Percentiles rank a stretch among this genome's conserved stretches.
phyloP scores from a whole-genome alignment of 1,140 invertebrate species.

The Polypedilum pembai region DNA sequence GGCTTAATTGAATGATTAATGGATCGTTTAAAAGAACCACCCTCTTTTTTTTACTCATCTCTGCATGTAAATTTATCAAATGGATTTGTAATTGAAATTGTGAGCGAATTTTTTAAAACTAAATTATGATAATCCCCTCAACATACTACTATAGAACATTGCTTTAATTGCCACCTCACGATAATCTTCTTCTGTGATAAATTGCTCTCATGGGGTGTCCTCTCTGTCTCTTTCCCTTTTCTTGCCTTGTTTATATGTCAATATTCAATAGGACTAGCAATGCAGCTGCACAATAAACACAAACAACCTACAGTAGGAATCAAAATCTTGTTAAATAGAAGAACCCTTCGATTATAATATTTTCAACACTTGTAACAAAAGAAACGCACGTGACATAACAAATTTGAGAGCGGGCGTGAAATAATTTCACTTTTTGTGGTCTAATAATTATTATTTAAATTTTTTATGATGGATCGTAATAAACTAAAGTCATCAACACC shows the following conservation, averaged over 20 bases:
- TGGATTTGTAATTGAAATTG: slow-evolving; percentile 26
- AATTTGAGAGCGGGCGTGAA: neutral
- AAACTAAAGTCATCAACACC: neutral
- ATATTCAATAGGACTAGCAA: neutral
- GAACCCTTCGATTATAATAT: neutral
- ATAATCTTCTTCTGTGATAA: slow-evolving; percentile 26
- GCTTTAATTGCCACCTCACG: slow-evolving; percentile 25
- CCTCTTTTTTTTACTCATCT: neutral
- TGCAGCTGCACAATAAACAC: slow-evolving; percentile 26
- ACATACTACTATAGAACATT: neutral
- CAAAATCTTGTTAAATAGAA: slow-evolving; percentile 23
- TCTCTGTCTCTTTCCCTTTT: neutral
- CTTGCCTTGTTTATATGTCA: slow-evolving; percentile 1
- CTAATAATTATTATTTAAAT: slow-evolving; percentile 5
- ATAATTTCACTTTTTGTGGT: neutral
- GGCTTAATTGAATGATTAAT: slow-evolving; percentile 26
- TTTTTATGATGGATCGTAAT: neutral
- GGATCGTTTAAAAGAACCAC: neutral
- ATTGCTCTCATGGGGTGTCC: slow-evolving; percentile 19
- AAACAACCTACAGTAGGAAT: neutral
- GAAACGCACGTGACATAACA: slow-evolving; percentile 20
- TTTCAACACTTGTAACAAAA: slow-evolving; percentile 22
- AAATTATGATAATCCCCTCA: slow-evolving; percentile 23
- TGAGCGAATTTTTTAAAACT: slow-evolving; percentile 22
- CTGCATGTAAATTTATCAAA: slow-evolving; percentile 23